Evolutionary conservation across 2,797 vertebrate species (phyloP).

Genomic region (Phaenicophaeus curvirostris): DNA sequence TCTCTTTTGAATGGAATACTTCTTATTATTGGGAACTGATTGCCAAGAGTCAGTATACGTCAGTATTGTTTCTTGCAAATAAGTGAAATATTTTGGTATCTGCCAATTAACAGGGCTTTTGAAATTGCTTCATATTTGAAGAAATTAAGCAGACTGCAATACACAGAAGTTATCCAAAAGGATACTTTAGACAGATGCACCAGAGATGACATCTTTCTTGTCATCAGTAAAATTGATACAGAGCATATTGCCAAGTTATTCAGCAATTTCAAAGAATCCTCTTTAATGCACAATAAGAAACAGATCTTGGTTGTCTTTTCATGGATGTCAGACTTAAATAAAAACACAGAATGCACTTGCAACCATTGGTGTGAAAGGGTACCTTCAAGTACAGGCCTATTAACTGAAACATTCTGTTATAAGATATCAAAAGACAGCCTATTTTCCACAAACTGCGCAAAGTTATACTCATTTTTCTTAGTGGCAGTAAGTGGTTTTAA

Average conservation of each 20-base stretch:
- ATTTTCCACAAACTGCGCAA: slow-evolving; percentile 52
- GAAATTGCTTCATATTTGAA: neutral
- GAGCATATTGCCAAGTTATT: slow-evolving; percentile 64
- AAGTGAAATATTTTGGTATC: neutral
- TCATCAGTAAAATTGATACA: slow-evolving; percentile 67
- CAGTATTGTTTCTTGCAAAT: neutral
- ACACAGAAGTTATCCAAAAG: slow-evolving; percentile 41
- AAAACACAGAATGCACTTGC: slow-evolving; percentile 29
- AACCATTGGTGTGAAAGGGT: slow-evolving; percentile 54
- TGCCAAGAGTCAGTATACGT: neutral
- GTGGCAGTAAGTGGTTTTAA: slow-evolving; percentile 65
- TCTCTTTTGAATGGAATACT: neutral
- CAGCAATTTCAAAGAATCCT: slow-evolving; percentile 57
- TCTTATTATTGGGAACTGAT: neutral
- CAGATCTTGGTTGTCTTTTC: slow-evolving; percentile 59
- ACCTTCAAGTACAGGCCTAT: slow-evolving; percentile 40
- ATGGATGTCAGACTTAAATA: slow-evolving; percentile 63
- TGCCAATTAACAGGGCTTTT: neutral
- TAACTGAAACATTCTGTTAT: slow-evolving; percentile 62
- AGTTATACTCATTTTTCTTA: slow-evolving; percentile 59
- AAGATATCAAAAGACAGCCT: slow-evolving; percentile 57
- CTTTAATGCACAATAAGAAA: slow-evolving; percentile 70
- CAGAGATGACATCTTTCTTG: slow-evolving; percentile 48
- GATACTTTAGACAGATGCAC: slow-evolving; percentile 59
- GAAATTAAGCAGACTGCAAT: slow-evolving; percentile 14